Evolutionary conservation across 2,888 invertebrate genomes (phyloP), one percentile per base, ranked within the genome.

Genomic region (Melieria crassipennis): DNA sequence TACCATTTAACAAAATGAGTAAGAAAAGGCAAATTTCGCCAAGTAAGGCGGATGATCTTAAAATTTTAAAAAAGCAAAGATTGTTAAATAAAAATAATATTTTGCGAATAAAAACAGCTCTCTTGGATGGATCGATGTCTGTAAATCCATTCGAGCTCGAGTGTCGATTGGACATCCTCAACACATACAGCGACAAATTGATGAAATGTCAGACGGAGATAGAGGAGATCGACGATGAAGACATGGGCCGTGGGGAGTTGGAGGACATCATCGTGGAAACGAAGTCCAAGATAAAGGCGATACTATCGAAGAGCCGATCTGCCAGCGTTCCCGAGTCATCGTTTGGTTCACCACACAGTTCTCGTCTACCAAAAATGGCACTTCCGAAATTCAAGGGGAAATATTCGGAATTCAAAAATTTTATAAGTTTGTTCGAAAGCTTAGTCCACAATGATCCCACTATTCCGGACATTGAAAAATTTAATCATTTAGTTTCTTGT

Each of bases 391-490:
- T 71, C 30, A 69, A 45, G n/a, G 69, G 63, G 5, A 45, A 69
- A 63, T 64, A 63, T 55, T 63, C 63, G 5, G 69, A 71, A 13
- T 69, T 46, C 4, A 70, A 70, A 63, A 70, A 65, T 43, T 70
- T 58, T 50, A 70, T 70, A 7, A 52, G 58, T 48, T 7, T 65
- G 0, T 65, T 65, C 16, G 56, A 56, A 56, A 56, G 30, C 6
- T 9, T 69, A 1, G 63, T 69, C 2, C 45, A 69, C 45, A 69
- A n/a, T 57, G 69, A 69, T 30, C 42, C 6, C 0, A 66, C 61
- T 3, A 48, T 73, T 2, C 43, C 68, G 43, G 69, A 72, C 50
- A 75, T 75, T 65, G 72, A 70, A 46, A 69, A 69, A 58, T 61
- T 61, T 61, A 61, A 45, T n/a, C 69, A 70, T 46, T n/a, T 65